Conservation (phyloP, 1,140 invertebrate genomes). For the Frieseomelitta varia region DNA sequence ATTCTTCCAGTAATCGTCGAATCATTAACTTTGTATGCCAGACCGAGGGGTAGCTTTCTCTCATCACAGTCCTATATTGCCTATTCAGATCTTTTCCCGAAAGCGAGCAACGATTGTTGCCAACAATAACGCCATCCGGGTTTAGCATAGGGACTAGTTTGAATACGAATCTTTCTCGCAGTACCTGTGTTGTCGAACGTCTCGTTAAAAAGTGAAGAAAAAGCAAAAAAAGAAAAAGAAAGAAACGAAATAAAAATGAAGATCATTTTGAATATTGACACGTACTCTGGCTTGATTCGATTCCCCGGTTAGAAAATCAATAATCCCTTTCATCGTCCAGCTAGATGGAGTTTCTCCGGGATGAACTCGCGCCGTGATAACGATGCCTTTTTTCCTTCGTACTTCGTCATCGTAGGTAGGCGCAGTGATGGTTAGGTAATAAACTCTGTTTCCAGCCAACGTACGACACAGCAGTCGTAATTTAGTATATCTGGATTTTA, state of each 20-base stretch:
- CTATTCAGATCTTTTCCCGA: conserved; percentile 94
- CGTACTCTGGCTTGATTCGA: conserved; percentile 86
- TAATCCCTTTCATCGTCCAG: conserved; percentile 98
- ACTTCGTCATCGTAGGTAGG: conserved; percentile 84
- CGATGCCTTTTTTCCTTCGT: conserved; percentile 89
- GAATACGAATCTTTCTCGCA: conserved; percentile 97
- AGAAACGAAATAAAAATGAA: conserved; percentile 53
- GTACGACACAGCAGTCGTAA: conserved; percentile 91
- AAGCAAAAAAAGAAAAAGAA: neutral
- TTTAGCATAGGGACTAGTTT: conserved; percentile 98
- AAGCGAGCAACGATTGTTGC: conserved; percentile 94
- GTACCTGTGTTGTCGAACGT: conserved; percentile 81
- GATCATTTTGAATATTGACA: neutral
- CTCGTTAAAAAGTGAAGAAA: neutral
- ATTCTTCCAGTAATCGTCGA: conserved; percentile 93
- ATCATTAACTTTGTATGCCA: conserved; percentile 96
- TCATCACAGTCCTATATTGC: conserved; percentile 93
- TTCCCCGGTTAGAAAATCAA: conserved; percentile 94
- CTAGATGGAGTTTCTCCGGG: conserved; percentile 97
- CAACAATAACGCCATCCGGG: conserved; percentile 97
- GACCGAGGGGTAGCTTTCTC: conserved; percentile 95
- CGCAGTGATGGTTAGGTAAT: conserved; percentile 94
- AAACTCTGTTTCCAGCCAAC: conserved; percentile 94
- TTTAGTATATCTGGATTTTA: conserved; percentile 91
- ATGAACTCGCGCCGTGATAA: conserved; percentile 95